phyloP scores from a whole-genome alignment of 2,113 vertebrate genomes.

The Triplophysa tibetana region DNA sequence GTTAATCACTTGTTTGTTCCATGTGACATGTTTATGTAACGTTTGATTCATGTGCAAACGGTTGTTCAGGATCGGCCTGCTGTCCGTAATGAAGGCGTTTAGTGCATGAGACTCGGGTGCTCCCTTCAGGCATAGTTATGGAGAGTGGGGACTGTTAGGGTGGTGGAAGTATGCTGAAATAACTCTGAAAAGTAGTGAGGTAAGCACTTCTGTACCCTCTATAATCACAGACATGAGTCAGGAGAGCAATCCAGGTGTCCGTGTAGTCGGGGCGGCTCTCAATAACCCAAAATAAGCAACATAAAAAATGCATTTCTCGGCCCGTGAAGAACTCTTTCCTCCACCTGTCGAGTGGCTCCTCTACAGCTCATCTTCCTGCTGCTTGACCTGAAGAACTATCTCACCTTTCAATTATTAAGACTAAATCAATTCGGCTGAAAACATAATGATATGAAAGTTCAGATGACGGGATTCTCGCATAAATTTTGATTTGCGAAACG shows the following conservation, averaged over 20 bases:
- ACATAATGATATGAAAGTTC: background rate
- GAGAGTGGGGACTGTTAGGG: background rate
- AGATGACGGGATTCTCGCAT: background rate
- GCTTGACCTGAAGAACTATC: background rate
- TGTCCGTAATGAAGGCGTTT: background rate
- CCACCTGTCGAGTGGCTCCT: background rate
- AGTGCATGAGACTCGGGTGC: background rate
- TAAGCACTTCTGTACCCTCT: background rate
- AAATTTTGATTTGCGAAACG: too few relatives aligned
- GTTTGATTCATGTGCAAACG: background rate
- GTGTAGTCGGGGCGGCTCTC: constrained; percentile 33
- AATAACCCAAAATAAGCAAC: constrained; percentile 32
- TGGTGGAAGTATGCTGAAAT: background rate
- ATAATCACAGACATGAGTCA: constrained; percentile 5
- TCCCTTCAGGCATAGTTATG: background rate
- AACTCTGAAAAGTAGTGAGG: background rate
- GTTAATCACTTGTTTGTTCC: background rate
- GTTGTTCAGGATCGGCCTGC: background rate
- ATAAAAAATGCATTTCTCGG: background rate
- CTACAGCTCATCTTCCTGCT: background rate
- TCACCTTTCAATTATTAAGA: constrained; percentile 18
- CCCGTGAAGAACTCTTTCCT: background rate
- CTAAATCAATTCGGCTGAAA: background rate
- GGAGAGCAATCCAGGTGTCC: constrained; percentile 21
- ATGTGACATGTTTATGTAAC: background rate